A percentile compares a stretch with the other conserved stretches of the same genome.
Conservation (phyloP, 1,140 invertebrate genomes). For the Planococcus citri region DNA sequence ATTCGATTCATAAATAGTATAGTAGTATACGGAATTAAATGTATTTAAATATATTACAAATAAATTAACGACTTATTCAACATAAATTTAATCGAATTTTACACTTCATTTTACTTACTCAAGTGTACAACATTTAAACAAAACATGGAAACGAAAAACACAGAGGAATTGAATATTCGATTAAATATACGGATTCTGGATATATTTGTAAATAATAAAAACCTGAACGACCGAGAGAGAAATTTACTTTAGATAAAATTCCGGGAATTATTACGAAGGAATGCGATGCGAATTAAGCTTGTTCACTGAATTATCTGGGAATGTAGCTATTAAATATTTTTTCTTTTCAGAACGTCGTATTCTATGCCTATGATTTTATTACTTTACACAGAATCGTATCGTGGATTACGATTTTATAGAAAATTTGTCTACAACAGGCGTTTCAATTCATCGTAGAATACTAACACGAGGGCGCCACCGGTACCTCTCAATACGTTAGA, state of each 20-base stretch:
- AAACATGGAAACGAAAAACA: neutral
- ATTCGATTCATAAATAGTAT: neutral
- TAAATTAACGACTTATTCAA: neutral
- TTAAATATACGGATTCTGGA: neutral
- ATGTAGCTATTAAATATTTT: neutral
- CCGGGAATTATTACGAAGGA: neutral
- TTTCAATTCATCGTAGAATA: slow-evolving; percentile 67
- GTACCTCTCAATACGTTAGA: slow-evolving; percentile 66
- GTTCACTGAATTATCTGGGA: neutral
- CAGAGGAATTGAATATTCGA: neutral
- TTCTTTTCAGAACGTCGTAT: too few species aligned
- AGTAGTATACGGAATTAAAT: neutral
- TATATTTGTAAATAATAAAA: too few species aligned
- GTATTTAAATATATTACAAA: slow-evolving; percentile 4
- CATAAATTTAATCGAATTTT: neutral
- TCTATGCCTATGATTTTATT: neutral
- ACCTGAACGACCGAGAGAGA: too few species aligned
- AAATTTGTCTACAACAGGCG: slow-evolving; percentile 37
- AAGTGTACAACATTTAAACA: slow-evolving; percentile 1
- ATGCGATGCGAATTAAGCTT: neutral
- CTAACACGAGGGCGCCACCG: slow-evolving; percentile 62
- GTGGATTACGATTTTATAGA: too few species aligned
- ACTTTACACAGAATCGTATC: neutral
- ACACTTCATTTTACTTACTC: neutral
- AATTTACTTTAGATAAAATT: too few species aligned